Percentiles rank a stretch among this genome's conserved stretches.
Conservation (phyloP, 2,797 vertebrate species). For the Masticophis lateralis region DNA sequence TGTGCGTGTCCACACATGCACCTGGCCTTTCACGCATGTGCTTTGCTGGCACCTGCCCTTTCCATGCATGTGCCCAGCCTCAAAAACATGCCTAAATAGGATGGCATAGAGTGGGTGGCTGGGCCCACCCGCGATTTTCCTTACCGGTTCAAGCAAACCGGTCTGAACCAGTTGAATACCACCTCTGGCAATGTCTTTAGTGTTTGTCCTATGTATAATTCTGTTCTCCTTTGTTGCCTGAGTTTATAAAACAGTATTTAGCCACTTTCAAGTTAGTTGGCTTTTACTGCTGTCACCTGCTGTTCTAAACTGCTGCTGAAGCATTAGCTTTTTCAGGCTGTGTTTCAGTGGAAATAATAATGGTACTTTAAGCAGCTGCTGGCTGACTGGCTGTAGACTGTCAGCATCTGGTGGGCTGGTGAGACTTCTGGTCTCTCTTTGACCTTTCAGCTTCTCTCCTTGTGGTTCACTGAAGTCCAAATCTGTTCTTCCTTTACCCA, state of each 20-base stretch:
- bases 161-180: no score
- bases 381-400: background rate
- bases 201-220: background rate
- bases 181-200: background rate
- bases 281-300: background rate
- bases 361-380: background rate
- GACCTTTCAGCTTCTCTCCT: background rate
- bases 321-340: background rate
- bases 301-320: background rate
- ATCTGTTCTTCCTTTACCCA: background rate
- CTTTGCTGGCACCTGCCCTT: accelerated
- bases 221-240: background rate
- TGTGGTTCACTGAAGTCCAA: background rate
- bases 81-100: no score
- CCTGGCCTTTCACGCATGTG: no score
- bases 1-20: no score
- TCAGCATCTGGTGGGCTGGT: background rate
- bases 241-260: background rate
- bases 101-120: no score
- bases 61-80: no score
- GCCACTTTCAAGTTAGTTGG: background rate
- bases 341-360: background rate
- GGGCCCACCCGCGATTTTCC: no score
- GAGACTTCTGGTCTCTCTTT: background rate
- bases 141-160: no score